A percentile compares a stretch with the other conserved stretches of the same genome.
phyloP scores from a whole-genome alignment of 2,888 invertebrate genomes.

The Prenolepis imparis region DNA sequence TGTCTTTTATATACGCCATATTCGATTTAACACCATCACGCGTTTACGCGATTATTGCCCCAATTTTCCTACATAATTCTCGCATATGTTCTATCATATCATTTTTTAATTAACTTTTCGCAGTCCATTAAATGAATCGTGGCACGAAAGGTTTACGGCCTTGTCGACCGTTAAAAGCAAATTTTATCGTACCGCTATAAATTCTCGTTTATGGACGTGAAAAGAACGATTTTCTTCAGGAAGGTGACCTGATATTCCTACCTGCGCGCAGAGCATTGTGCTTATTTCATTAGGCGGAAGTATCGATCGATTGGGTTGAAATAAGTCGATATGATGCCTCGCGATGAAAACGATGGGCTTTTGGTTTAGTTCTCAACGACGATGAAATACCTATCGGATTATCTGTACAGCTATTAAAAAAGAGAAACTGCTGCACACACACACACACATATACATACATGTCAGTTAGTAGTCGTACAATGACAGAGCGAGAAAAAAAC shows the following conservation, averaged over 20 bases:
- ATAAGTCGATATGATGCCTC: not conserved
- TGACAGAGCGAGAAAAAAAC: not conserved
- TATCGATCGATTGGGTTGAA: slow-evolving; percentile 37
- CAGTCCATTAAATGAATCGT: slow-evolving; percentile 64
- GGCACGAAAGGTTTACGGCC: slow-evolving; percentile 28
- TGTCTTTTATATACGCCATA: not conserved
- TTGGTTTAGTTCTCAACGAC: not conserved
- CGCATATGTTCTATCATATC: not conserved
- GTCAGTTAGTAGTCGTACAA: not conserved
- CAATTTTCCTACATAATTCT: not conserved
- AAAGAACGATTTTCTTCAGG: slow-evolving; percentile 42
- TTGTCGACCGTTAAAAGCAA: slow-evolving; percentile 10
- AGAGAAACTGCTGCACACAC: not conserved
- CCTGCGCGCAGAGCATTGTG: not conserved
- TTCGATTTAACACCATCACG: not conserved
- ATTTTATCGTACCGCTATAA: slow-evolving; percentile 44
- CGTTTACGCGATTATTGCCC: not conserved
- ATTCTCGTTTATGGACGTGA: slow-evolving; percentile 32
- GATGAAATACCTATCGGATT: slow-evolving; percentile 19
- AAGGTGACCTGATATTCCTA: slow-evolving; percentile 12
- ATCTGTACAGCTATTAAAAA: not conserved
- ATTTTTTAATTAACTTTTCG: slow-evolving; percentile 69
- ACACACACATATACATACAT: not conserved
- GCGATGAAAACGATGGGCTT: slow-evolving; percentile 19
- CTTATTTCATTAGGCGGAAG: slow-evolving; percentile 38